phyloP scores from a whole-genome alignment of 2,888 invertebrate species.

The Cerastoderma edule region DNA sequence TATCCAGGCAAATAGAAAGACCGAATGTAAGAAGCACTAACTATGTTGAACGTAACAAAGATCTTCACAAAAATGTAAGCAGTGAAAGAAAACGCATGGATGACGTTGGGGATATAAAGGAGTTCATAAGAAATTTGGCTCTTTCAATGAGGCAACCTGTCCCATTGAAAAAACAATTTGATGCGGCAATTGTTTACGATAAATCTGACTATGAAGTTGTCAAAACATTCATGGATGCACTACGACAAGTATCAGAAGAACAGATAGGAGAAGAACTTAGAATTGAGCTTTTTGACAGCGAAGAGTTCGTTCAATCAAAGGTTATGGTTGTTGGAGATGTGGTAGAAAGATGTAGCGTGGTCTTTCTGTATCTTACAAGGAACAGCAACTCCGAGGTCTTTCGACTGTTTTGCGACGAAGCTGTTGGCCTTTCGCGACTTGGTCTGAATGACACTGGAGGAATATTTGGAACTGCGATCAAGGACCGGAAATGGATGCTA shows the following conservation, averaged over 20 bases:
- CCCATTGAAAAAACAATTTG: constrained; percentile 32
- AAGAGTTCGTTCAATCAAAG: constrained; percentile 37
- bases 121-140: constrained; percentile 1
- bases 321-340: constrained; percentile 50
- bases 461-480: background rate
- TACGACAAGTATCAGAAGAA: constrained; percentile 8
- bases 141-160: background rate
- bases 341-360: constrained; percentile 40
- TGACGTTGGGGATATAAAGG: no score
- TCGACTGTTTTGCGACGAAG: constrained; percentile 47
- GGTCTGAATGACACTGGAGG: constrained; percentile 6
- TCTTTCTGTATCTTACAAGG: constrained; percentile 50
- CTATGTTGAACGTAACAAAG: no score
- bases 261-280: constrained; percentile 24
- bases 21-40: no score
- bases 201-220: constrained; percentile 40
- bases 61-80: no score
- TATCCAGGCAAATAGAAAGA: no score
- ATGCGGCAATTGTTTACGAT: constrained; percentile 56
- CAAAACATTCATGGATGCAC: constrained; percentile 27
- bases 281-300: constrained; percentile 53
- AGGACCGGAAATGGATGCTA: constrained; percentile 33
- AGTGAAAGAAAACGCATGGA: no score
- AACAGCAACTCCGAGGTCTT: constrained; percentile 29
- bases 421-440: constrained; percentile 42